These are phyloP conservation scores for Lepidocolaptes lacrymiger DNA, from an alignment of 2,797 vertebrate species.

Conservation along the genomic window DNA sequence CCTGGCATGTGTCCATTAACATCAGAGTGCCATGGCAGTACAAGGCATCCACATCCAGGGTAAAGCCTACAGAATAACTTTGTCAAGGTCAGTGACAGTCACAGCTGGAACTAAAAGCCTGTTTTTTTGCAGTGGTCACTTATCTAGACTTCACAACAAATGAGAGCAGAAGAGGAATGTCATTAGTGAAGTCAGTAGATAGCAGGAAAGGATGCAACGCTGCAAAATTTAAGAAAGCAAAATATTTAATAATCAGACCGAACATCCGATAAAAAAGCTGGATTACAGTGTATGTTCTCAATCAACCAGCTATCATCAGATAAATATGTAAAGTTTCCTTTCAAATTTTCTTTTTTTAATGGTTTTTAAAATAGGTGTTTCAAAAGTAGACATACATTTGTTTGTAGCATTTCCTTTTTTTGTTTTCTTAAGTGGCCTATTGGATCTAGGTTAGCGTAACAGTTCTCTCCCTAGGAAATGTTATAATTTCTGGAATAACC, in stretches of 20 bases:
- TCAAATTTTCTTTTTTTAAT: background rate
- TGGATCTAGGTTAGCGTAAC: background rate
- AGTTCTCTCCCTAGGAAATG: background rate
- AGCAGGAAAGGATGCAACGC: background rate
- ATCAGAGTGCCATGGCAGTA: background rate
- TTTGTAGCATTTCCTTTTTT: background rate
- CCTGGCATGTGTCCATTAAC: background rate
- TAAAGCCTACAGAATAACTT: background rate
- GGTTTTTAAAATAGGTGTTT: background rate
- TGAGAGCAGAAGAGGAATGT: background rate
- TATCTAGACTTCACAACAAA: background rate
- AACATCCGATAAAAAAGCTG: background rate
- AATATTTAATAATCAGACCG: background rate
- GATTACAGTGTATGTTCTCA: background rate
- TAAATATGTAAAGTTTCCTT: background rate
- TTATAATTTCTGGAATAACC: background rate
- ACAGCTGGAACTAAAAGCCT: background rate
- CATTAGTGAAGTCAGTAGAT: background rate
- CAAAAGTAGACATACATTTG: background rate
- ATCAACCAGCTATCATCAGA: background rate
- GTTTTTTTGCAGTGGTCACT: background rate
- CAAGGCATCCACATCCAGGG: rapidly evolving
- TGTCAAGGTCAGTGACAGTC: background rate
- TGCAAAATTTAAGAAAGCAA: background rate
- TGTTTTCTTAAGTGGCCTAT: background rate